Evolutionary conservation across 2,888 invertebrate species (phyloP).

Genomic region (Galerucella nymphaeae): DNA sequence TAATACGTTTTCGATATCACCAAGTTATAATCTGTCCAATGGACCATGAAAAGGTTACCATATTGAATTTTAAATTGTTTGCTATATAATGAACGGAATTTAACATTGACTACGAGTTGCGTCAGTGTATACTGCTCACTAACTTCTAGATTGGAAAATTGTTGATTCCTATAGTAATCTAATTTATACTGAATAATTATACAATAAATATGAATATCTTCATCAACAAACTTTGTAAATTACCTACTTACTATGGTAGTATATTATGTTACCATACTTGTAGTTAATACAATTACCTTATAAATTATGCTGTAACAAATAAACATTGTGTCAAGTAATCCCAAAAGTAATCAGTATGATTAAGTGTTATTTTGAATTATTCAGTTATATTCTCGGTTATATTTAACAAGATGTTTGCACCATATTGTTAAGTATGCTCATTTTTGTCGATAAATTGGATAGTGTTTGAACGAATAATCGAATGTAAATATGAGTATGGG

Average conservation of each 20-base stretch:
- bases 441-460: background rate
- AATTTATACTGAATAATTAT: too few species aligned
- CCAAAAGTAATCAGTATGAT: slow-evolving; percentile 1
- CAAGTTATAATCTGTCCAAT: too few species aligned
- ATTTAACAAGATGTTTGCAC: background rate
- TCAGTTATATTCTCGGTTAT: background rate
- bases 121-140: too few species aligned
- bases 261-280: too few species aligned
- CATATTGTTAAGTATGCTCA: background rate
- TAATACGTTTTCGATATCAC: too few species aligned
- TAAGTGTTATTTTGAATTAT: background rate
- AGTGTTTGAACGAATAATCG: background rate
- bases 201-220: background rate
- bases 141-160: too few species aligned
- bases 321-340: background rate
- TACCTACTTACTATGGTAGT: background rate
- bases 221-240: background rate
- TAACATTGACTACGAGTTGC: too few species aligned
- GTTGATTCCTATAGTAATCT: too few species aligned
- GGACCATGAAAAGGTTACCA: too few species aligned
- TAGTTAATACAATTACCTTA: background rate
- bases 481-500: too few species aligned
- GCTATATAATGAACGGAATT: too few species aligned
- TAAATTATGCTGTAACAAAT: background rate
- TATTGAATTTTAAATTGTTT: too few species aligned